Conservation (phyloP, 2,888 invertebrate genomes). For the Drosophila pullipes region DNA sequence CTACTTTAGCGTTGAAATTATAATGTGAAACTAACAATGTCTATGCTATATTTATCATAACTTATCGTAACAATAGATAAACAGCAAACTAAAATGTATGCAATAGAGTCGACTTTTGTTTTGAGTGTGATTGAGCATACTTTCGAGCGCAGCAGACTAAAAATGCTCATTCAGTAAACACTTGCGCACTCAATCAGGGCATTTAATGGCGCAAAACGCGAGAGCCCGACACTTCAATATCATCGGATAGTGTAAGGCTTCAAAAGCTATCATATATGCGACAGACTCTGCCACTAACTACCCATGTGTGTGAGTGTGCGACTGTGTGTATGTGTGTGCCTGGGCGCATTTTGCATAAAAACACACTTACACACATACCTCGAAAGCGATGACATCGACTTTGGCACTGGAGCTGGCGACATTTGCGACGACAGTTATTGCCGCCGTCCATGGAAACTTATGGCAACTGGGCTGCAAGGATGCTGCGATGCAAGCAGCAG, state of each 20-base stretch:
- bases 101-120: not conserved
- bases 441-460: conserved; percentile 78
- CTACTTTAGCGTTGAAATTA: not conserved
- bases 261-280: conserved; percentile 39
- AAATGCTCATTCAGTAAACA: conserved; percentile 76
- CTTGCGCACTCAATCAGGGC: conserved; percentile 79
- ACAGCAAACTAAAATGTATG: too few relatives aligned
- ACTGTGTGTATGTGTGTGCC: conserved; percentile 11
- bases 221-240: conserved; percentile 34
- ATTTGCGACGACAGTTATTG: conserved; percentile 81
- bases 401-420: conserved; percentile 63
- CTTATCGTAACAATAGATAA: not conserved
- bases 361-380: conserved; percentile 66
- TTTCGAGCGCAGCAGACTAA: conserved; percentile 52
- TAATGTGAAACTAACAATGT: not conserved
- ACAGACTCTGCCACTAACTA: conserved; percentile 9
- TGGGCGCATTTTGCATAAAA: conserved; percentile 76
- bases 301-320: not conserved
- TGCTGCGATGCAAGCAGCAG: conserved; percentile 18
- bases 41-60: not conserved
- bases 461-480: conserved; percentile 40
- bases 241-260: conserved; percentile 29
- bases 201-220: conserved; percentile 76
- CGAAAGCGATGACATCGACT: conserved; percentile 48
- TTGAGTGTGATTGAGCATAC: conserved; percentile 33